Evolutionary conservation across 2,797 vertebrate species (phyloP).

Genomic region (Micropoecilia bifurca): DNA sequence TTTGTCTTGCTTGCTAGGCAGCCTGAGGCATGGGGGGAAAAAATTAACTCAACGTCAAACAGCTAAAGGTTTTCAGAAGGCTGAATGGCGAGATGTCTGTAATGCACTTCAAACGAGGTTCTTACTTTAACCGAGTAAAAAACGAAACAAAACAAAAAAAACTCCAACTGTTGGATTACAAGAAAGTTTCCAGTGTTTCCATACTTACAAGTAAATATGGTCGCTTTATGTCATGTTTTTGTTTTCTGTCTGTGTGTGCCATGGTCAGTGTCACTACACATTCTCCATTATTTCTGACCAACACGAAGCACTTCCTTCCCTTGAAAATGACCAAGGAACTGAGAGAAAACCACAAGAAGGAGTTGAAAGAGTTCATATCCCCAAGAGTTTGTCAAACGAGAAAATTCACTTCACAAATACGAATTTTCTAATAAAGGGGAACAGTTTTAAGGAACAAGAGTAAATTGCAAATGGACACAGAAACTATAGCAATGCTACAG

Average conservation of each 20-base stretch:
- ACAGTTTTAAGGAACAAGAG: slow-evolving; percentile 3
- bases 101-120: slow-evolving; percentile 10
- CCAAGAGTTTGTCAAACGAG: slow-evolving; percentile 8
- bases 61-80: neutral
- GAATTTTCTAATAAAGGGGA: neutral
- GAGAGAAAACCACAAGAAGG: slow-evolving; percentile 41
- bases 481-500: neutral
- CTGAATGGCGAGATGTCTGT: neutral
- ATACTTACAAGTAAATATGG: slow-evolving; percentile 52
- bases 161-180: neutral
- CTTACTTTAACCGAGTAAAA: slow-evolving; percentile 40
- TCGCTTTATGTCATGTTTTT: slow-evolving; percentile 34
- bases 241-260: slow-evolving; percentile 15
- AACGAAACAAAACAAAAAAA: slow-evolving; percentile 46
- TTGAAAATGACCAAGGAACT: slow-evolving; percentile 22
- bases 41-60: slow-evolving; percentile 23
- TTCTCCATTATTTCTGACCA: slow-evolving; percentile 41
- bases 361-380: slow-evolving; percentile 14
- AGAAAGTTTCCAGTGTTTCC: neutral
- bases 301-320: slow-evolving; percentile 42
- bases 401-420: slow-evolving; percentile 1
- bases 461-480: neutral
- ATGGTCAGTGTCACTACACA: slow-evolving; percentile 41
- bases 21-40: slow-evolving; percentile 18
- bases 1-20: slow-evolving; percentile 17